Conservation (phyloP, 2,113 vertebrate species). For the Mustela nigripes region DNA sequence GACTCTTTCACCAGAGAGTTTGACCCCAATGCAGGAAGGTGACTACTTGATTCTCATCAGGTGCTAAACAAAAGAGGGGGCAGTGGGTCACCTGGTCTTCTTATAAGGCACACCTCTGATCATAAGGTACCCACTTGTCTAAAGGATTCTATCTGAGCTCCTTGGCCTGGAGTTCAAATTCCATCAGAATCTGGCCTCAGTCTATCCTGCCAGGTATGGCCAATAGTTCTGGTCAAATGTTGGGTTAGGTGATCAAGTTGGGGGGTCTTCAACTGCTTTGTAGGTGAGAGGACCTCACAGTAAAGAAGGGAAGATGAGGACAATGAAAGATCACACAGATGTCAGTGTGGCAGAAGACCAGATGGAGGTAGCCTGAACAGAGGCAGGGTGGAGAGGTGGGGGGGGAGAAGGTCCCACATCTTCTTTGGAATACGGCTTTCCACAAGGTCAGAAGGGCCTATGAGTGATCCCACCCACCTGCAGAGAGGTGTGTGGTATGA, state of each 20-base stretch:
- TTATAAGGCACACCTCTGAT: not conserved
- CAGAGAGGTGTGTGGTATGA: not conserved
- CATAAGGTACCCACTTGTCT: not conserved
- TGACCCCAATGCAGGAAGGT: not conserved
- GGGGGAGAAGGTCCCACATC: not conserved
- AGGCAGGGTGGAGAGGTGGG: no score
- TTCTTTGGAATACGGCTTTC: slow-evolving; percentile 16
- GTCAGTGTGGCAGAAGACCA: not conserved
- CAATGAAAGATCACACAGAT: not conserved
- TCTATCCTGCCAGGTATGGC: not conserved
- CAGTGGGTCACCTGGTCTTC: not conserved
- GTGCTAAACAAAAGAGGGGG: not conserved
- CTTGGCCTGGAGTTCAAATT: fast-evolving
- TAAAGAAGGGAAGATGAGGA: not conserved
- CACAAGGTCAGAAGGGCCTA: not conserved
- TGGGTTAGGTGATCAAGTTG: not conserved
- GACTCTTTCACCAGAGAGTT: not conserved
- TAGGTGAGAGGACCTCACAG: not conserved
- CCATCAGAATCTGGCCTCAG: not conserved
- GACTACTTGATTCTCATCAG: not conserved
- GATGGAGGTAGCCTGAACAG: not conserved
- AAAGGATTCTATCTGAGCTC: not conserved
- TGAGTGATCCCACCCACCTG: not conserved
- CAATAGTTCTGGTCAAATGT: not conserved
- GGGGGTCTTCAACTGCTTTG: not conserved